Percentiles rank a stretch among this genome's conserved stretches.
Evolutionary conservation across 2,888 invertebrate species (phyloP).

Genomic region (Melikaiella ostensackeni): DNA sequence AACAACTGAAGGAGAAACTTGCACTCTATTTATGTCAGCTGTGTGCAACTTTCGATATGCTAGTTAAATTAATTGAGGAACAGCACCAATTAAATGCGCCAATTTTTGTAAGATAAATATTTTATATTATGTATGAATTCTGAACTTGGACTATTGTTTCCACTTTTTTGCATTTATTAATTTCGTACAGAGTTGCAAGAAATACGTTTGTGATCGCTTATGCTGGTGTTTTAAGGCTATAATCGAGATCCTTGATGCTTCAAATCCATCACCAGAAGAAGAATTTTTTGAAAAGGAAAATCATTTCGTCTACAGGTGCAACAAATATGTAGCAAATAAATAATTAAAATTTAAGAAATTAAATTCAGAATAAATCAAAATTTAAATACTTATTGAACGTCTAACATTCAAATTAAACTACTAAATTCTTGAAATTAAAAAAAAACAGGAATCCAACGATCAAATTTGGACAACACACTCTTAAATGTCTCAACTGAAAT

Average conservation of each 20-base stretch:
- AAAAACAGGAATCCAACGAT: too few relatives aligned
- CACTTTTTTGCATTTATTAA: constrained; percentile 12
- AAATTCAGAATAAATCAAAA: too few relatives aligned
- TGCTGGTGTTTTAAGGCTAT: constrained; percentile 71
- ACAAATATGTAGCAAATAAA: neutral
- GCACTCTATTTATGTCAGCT: constrained; percentile 70
- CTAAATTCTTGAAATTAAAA: too few relatives aligned
- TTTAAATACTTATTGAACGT: too few relatives aligned
- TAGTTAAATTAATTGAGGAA: constrained; percentile 68
- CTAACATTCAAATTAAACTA: too few relatives aligned
- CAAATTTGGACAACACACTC: too few relatives aligned
- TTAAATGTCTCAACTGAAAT: too few relatives aligned
- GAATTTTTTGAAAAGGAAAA: constrained; percentile 68
- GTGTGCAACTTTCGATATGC: constrained; percentile 66
- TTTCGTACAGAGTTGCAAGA: constrained; percentile 67
- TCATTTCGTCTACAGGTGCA: constrained; percentile 72
- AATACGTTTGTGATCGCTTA: constrained; percentile 71
- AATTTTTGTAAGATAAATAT: constrained; percentile 65
- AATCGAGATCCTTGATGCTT: constrained; percentile 64
- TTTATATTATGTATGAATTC: constrained; percentile 9
- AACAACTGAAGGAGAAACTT: constrained; percentile 64
- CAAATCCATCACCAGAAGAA: constrained; percentile 64
- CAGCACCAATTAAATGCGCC: constrained; percentile 69
- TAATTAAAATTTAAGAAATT: neutral
- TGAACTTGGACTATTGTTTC: neutral